These are phyloP conservation scores for Drosophila imparisetae DNA, from an alignment of 2,888 invertebrate species.

Conservation along the genomic window DNA sequence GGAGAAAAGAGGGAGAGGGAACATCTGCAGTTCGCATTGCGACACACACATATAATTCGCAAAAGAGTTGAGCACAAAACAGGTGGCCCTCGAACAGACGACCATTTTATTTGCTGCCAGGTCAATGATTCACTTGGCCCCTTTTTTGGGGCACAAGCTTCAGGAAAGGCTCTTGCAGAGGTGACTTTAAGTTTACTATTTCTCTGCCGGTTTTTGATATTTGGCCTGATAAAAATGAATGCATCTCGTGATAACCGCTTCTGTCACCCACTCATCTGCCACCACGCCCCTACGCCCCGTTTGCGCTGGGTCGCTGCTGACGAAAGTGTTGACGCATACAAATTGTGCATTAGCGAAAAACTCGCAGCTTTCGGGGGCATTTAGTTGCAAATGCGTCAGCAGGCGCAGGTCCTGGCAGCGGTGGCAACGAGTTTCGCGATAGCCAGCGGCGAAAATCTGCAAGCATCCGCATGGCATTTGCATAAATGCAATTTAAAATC, in stretches of 20 bases:
- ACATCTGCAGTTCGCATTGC: conserved; percentile 70
- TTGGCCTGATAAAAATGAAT: conserved; percentile 73
- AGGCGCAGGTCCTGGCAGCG: conserved; percentile 19
- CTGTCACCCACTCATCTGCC: not conserved
- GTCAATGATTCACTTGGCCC: conserved; percentile 76
- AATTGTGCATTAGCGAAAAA: conserved; percentile 81
- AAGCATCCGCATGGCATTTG: conserved; percentile 78
- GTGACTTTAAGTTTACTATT: conserved; percentile 15
- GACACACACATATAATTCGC: conserved; percentile 49
- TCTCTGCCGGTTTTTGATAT: conserved; percentile 53
- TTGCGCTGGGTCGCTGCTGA: conserved; percentile 31
- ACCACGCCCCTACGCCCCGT: not conserved
- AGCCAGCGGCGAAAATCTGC: conserved; percentile 76
- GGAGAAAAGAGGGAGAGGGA: conserved; percentile 6
- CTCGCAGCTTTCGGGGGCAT: conserved; percentile 76
- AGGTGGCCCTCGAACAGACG: conserved; percentile 61
- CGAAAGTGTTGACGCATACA: conserved; percentile 81
- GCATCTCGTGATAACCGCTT: conserved; percentile 14
- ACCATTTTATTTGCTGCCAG: conserved; percentile 65
- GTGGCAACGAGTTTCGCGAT: conserved; percentile 40
- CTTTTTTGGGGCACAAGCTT: conserved; percentile 25
- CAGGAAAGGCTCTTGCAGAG: not conserved
- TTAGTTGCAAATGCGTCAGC: conserved; percentile 77
- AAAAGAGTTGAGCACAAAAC: conserved; percentile 70
- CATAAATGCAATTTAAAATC: conserved; percentile 81